Percentiles rank a stretch among this genome's conserved stretches.
Evolutionary conservation across 2,797 vertebrate genomes (phyloP).

Genomic region (Myripristis jacobus): DNA sequence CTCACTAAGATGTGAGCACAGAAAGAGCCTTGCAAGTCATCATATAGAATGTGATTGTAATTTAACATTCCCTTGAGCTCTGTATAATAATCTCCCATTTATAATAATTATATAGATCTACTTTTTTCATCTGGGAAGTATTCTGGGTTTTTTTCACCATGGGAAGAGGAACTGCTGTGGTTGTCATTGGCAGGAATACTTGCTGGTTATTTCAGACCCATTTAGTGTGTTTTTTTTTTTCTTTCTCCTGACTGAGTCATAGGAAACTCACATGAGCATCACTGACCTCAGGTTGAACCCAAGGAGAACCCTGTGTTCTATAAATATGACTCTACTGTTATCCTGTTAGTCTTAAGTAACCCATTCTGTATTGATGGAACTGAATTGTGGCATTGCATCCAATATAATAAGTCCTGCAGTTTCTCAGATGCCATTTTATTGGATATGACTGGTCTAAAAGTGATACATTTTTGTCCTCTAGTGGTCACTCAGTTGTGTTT

Average conservation of each 20-base stretch:
- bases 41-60: background rate
- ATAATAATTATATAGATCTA: background rate
- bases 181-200: background rate
- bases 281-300: constrained; percentile 25
- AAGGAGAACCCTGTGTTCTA: background rate
- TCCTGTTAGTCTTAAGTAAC: background rate
- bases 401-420: background rate
- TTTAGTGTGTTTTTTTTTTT: constrained; percentile 7
- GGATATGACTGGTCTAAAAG: background rate
- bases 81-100: background rate
- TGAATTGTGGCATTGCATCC: background rate
- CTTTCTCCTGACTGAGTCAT: constrained; percentile 17
- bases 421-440: background rate
- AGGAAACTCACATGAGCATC: constrained; percentile 29
- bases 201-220: background rate
- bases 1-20: constrained; percentile 1
- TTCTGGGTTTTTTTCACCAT: background rate
- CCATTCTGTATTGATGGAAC: background rate
- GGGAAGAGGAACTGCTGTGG: background rate
- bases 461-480: background rate
- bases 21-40: background rate
- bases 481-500: constrained; percentile 1
- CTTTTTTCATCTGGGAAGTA: background rate
- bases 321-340: background rate
- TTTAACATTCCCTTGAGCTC: constrained; percentile 3